These are phyloP conservation scores for Hemibates koningsi DNA, from an alignment of 2,113 vertebrate genomes.

Conservation along the genomic window DNA sequence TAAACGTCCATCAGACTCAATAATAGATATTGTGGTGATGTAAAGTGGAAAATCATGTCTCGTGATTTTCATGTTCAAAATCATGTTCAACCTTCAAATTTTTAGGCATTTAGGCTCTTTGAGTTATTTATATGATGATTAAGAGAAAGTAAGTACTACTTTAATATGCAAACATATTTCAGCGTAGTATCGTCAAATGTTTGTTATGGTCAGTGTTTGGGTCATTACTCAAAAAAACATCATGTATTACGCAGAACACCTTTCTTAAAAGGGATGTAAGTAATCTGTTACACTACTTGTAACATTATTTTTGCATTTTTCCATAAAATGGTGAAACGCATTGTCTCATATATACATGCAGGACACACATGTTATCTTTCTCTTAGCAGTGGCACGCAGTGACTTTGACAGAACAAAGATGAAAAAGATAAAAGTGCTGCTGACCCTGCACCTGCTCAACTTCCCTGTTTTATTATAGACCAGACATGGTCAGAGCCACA, in stretches of 20 bases:
- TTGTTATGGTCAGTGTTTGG: background rate
- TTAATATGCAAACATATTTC: background rate
- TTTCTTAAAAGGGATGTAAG: background rate
- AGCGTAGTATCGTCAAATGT: background rate
- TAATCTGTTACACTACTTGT: background rate
- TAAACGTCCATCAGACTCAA: background rate
- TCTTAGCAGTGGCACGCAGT: background rate
- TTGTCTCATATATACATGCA: background rate
- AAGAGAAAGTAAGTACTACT: background rate
- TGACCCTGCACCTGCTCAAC: background rate
- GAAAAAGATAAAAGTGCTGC: background rate
- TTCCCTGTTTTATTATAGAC: background rate
- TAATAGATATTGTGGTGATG: background rate
- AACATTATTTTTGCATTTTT: background rate
- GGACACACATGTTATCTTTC: background rate
- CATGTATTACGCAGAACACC: rapidly evolving
- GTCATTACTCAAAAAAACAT: background rate
- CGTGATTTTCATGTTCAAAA: background rate
- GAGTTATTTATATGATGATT: background rate
- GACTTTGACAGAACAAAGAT: background rate
- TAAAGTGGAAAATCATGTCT: background rate
- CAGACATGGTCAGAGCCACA: background rate
- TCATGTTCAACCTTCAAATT: rapidly evolving
- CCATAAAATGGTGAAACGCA: background rate
- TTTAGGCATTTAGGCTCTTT: background rate